Evolutionary conservation across 1,140 invertebrate species (phyloP), one percentile per base, ranked within the genome.

Genomic region (Caerostris darwini): DNA sequence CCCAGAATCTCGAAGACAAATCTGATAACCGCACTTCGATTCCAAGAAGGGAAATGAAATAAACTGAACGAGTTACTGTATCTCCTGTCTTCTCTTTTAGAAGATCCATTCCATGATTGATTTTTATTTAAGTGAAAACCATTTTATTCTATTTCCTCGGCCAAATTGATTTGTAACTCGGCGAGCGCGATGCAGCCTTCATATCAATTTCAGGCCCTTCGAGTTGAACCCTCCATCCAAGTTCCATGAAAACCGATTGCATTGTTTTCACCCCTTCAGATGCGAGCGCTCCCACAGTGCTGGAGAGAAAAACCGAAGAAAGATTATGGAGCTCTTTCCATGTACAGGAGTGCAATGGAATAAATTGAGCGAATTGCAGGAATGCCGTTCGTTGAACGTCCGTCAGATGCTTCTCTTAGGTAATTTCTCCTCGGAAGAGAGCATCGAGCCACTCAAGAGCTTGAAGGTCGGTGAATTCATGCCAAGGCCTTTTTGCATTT

Each of bases 401-500:
- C 71, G 71, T 77, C 71, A 53, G 71, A 77, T 77, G 7, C 71
- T 77, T 77, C 71, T 77, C 71, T 77, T 77, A 77, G 71, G 54
- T 58, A 85, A 57, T 85, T 85, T 85, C 54, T 85, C 57, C 82
- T 85, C 82, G 82, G 56, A 85, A 85, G 82, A 85, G 54, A 85
- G 82, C 82, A 85, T 58, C 82, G 50, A 85, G 82, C 54, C 53
- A 50, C 54, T 82, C 34, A 54, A n/a, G 50, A 82, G 77, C 57
- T 54, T 85, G 57, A 85, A 85, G 82, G 82, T 85, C 82, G 82
- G 54, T 85, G 82, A 85, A 85, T 85, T 85, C 82, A 85, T 85
- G 82, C 82, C 82, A 85, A 85, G 82, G 82, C 19, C 82, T 85
- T 85, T 85, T 56, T 57, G 14, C 57, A 85, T 85, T 85, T 85